Conservation (phyloP, 2,113 vertebrate genomes). For the Romanogobio albipinnatus region DNA sequence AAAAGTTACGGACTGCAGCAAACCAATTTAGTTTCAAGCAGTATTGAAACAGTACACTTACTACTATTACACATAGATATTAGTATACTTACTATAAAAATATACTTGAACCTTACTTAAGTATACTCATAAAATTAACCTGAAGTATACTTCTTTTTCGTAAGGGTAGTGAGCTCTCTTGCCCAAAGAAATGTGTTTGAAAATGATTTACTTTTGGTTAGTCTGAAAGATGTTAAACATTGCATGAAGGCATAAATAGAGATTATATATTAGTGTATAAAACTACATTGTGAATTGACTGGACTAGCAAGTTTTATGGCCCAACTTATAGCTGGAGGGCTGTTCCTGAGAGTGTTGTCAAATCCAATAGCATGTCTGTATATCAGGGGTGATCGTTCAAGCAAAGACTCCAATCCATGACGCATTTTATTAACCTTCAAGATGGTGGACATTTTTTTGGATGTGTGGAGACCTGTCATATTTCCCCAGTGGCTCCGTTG, state of each 20-base stretch:
- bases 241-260: slow-evolving; percentile 28
- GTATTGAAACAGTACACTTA: no score
- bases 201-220: slow-evolving; percentile 23
- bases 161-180: background rate
- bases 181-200: background rate
- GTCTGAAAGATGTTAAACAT: slow-evolving; percentile 18
- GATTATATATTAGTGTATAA: slow-evolving; percentile 32
- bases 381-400: slow-evolving; percentile 36
- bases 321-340: slow-evolving; percentile 21
- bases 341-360: slow-evolving; percentile 35
- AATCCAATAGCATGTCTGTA: slow-evolving; percentile 40
- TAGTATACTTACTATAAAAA: no score
- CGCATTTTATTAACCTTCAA: slow-evolving; percentile 39
- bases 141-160: no score
- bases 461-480: slow-evolving; percentile 43
- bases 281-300: background rate
- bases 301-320: slow-evolving; percentile 25
- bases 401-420: slow-evolving; percentile 24
- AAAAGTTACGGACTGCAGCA: no score
- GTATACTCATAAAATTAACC: no score
- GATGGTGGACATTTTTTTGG: slow-evolving; percentile 11
- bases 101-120: no score
- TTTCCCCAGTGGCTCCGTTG: slow-evolving; percentile 21
- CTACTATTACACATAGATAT: no score
- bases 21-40: no score